Base-by-base conservation (phyloP, 92 coral and sea anemone genomes). In the Chrysogorgia sp. region DNA sequence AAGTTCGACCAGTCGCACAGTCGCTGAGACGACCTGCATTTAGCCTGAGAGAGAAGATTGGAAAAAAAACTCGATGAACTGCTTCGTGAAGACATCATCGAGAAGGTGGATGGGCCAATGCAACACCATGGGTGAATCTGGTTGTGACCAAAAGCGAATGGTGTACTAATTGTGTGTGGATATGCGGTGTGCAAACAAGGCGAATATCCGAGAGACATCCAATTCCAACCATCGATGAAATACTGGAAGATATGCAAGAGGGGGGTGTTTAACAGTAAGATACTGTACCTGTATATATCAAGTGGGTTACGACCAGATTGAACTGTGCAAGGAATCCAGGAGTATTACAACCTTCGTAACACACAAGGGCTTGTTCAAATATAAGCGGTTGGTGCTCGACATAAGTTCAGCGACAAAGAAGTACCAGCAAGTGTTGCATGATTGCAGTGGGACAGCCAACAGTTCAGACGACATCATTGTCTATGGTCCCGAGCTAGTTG, bases 381-480 rank as follows among this genome's bases (percentile, higher is more conserved):
- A 63, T 23, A 63, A 63, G 71, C 56, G 83, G 24, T 40, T 81
- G 60, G 65, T 77, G 88, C 66, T 77, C 41, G 88, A 84, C 63
- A 67, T 77, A 37, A 32, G 14, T 76, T 40, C 71, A 65, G 58
- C 78, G 61, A 71, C 67, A 52, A 49, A 83, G 77, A 34, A 34
- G 28, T 64, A 64, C 20, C 71, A 64, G 71, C 71, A 64, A 3
- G 49, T 69, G 15, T 31, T 77, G 63, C 74, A 49, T 10, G 77
- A 25, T 2, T 24, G 77, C 20, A 30, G 47, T 28, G 84, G 63
- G 29, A 49, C 80, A 24, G 83, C 58, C 52, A 85, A 82, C 72
- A 83, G 82, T 6, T 76, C 87, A 25, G 87, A 87, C 40, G 87
- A 82, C 63, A 83, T 87, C 40, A 63, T 82, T 35, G 68, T 82